These are phyloP conservation scores for Palaemon carinicauda DNA, from an alignment of 1,140 invertebrate species.

Conservation along the genomic window DNA sequence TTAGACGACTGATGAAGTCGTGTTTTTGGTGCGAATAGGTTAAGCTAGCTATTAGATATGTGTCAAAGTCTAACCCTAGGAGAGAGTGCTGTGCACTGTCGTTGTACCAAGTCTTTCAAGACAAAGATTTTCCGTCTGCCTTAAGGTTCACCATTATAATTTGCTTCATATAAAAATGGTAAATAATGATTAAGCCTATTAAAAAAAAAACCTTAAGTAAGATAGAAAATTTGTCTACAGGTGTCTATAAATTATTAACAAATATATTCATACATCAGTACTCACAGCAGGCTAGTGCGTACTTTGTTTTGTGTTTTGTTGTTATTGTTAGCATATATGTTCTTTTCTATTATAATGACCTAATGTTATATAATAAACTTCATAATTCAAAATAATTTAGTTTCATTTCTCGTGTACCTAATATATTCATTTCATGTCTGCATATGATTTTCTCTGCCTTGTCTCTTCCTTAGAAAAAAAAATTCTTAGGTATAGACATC, in stretches of 20 bases:
- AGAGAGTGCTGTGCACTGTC: slow-evolving; percentile 34
- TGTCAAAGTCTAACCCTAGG: slow-evolving; percentile 14
- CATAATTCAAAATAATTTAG: no score
- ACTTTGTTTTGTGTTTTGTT: background rate
- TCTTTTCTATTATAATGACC: background rate
- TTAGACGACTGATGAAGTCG: no score
- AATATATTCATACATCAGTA: background rate
- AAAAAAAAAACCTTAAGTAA: background rate
- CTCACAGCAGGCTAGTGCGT: slow-evolving; percentile 37
- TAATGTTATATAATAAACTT: no score
- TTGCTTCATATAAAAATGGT: background rate
- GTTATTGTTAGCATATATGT: background rate
- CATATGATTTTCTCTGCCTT: no score
- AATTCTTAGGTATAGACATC: no score
- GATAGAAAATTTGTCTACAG: background rate
- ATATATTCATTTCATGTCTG: no score
- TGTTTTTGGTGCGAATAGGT: background rate
- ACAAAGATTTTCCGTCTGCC: background rate
- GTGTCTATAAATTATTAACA: slow-evolving; percentile 47
- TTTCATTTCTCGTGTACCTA: no score
- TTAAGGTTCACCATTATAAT: no score
- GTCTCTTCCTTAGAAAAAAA: no score
- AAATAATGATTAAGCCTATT: no score
- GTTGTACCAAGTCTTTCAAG: slow-evolving; percentile 35
- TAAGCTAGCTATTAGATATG: slow-evolving; percentile 6